Base-by-base conservation (phyloP, 2,888 invertebrate genomes). In the Phortica okadai region DNA sequence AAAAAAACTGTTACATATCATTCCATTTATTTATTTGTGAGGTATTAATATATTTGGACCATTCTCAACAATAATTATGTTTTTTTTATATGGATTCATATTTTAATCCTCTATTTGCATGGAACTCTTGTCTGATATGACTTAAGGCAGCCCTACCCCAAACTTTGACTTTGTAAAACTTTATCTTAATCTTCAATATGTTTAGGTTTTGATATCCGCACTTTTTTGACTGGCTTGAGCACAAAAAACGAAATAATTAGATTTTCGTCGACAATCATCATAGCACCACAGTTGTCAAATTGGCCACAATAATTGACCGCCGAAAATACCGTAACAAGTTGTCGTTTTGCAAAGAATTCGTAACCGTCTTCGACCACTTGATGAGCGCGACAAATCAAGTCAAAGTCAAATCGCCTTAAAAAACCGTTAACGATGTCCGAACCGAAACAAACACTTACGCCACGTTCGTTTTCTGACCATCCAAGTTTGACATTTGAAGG, bases 221-320 rank as follows among this genome's bases (percentile, higher is more conserved):
- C 41, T 66, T 4, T 44, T 33, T 45, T 33, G 25, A 11, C 2
- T 6, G 69, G 56, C 58, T 70, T 69, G n/a, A 75, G 11, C 4
- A 75, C 25, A 25, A 45, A 11, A 93, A 98, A 98, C 80, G 98
- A 97, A 93, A 98, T 98, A 97, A 98, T 97, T 67, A 98, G 93
- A 76, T 97, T 97, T 91, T 98, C 98, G 91, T 99, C 99, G 14
- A 99, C 99, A 78, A 96, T 97, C 99, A 99, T 99, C 97, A 99
- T 99, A 74, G 98, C 99, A 66, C 99, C 99, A 54, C 99, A 99
- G 91, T 99, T 99, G 92, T 98, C 98, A 89, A 98, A 98, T 92
- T 98, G 96, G 10, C 98, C 97, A 91, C 97, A 98, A 91, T 98
- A 98, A 92, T 98, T 98, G n/a, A 98, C 98, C 21, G 98, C 98